Conservation (phyloP, 1,140 invertebrate genomes). For the Augochlora pura region DNA sequence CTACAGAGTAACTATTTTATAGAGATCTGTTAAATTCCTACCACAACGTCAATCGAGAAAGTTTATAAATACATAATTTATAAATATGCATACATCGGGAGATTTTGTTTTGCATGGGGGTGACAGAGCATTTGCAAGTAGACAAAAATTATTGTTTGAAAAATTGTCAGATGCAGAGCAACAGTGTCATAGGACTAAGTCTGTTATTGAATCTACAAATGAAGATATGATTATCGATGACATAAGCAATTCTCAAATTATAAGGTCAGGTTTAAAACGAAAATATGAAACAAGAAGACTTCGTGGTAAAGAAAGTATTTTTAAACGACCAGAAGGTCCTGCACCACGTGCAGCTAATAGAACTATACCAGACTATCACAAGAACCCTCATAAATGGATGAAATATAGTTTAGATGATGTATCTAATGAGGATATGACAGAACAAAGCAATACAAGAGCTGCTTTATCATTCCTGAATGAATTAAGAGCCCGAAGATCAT, state of each 20-base stretch:
- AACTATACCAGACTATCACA: slow-evolving; percentile 85
- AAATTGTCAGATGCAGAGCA: slow-evolving; percentile 70
- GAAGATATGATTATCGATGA: not conserved
- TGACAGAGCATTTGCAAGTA: slow-evolving; percentile 61
- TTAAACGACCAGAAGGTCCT: slow-evolving; percentile 85
- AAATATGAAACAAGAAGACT: slow-evolving; percentile 63
- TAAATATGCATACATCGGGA: slow-evolving; percentile 45
- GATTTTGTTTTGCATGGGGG: slow-evolving; percentile 62
- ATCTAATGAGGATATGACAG: slow-evolving; percentile 85
- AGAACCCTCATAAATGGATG: slow-evolving; percentile 88
- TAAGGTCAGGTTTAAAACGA: slow-evolving; percentile 1
- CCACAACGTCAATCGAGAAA: too few relatives aligned
- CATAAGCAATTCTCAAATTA: not conserved
- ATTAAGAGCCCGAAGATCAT: slow-evolving; percentile 81
- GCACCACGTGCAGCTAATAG: slow-evolving; percentile 80
- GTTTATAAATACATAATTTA: not conserved
- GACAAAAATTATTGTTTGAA: slow-evolving; percentile 77
- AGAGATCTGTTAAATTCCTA: not conserved
- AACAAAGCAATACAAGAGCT: slow-evolving; percentile 86
- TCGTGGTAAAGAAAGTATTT: slow-evolving; percentile 88
- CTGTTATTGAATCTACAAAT: not conserved
- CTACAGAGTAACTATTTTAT: not conserved
- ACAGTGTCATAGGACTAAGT: slow-evolving; percentile 29
- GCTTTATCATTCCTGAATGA: slow-evolving; percentile 86
- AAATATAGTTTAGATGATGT: slow-evolving; percentile 89